A percentile compares a stretch with the other conserved stretches of the same genome.
These are phyloP conservation scores for Tachuris rubrigastra DNA, from an alignment of 2,113 vertebrate species.

Conservation along the genomic window DNA sequence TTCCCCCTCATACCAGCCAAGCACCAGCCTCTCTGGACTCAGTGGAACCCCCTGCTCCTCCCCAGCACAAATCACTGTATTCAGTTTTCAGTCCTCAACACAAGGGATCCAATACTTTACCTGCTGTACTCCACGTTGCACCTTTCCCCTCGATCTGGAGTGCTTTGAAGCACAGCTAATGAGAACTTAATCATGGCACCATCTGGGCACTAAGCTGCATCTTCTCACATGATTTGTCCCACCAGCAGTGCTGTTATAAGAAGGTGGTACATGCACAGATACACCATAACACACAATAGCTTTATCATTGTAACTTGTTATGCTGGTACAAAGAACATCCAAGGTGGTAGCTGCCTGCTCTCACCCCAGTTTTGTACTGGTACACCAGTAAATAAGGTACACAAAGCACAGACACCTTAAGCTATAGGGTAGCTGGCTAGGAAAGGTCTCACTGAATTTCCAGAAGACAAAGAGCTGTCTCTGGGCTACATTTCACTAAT, in stretches of 20 bases:
- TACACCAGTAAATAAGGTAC: not conserved
- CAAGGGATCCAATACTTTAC: not conserved
- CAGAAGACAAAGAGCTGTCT: not conserved
- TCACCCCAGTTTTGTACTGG: not conserved
- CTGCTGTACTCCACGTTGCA: not conserved
- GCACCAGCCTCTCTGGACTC: not conserved
- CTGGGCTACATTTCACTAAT: not conserved
- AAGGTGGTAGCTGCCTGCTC: not conserved
- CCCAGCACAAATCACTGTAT: not conserved
- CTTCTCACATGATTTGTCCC: not conserved
- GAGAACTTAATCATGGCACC: not conserved
- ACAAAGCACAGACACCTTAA: not conserved
- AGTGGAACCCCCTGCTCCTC: not conserved
- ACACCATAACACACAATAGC: no score
- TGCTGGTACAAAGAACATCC: not conserved
- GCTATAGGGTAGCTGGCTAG: not conserved
- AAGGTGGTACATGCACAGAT: not conserved
- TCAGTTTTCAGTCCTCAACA: not conserved
- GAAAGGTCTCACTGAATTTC: not conserved
- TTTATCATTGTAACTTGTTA: not conserved
- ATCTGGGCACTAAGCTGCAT: not conserved
- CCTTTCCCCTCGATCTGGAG: not conserved
- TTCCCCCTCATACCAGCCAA: not conserved
- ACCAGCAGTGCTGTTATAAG: not conserved
- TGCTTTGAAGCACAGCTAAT: not conserved